phyloP scores from a whole-genome alignment of 2,113 vertebrate species.

The Cheirogaleus medius region DNA sequence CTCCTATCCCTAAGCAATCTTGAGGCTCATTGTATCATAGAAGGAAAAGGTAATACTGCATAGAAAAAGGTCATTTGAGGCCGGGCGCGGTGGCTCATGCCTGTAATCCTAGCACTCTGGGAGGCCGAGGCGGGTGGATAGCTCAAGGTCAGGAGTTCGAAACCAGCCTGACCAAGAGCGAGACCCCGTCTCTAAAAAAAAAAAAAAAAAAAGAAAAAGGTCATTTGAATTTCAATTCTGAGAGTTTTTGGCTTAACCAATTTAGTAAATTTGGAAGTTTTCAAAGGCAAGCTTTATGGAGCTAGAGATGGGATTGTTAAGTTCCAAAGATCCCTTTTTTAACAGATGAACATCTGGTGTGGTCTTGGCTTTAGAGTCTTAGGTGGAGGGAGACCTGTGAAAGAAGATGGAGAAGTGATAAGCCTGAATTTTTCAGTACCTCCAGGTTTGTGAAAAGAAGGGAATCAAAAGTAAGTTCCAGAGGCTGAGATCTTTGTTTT shows the following conservation, averaged over 20 bases:
- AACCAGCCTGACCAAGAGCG: too few species aligned
- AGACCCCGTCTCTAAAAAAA: too few species aligned
- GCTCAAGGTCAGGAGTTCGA: too few species aligned
- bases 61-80: neutral
- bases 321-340: neutral
- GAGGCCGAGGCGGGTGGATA: too few species aligned
- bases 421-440: neutral
- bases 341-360: neutral
- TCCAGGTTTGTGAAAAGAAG: neutral
- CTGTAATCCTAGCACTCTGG: too few species aligned
- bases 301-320: neutral
- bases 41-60: neutral
- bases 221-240: conserved; percentile 1
- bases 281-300: neutral
- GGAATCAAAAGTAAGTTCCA: neutral
- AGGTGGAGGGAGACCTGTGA: neutral
- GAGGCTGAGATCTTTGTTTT: neutral
- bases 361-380: neutral
- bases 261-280: neutral
- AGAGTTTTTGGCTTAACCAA: neutral
- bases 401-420: neutral
- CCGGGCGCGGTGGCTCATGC: too few species aligned
- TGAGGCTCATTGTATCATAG: neutral
- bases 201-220: too few species aligned
- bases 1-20: neutral